A percentile compares a stretch with the other conserved stretches of the same genome.
Evolutionary conservation across 1,140 invertebrate species (phyloP).

Genomic region (Conopomorpha cramerella): DNA sequence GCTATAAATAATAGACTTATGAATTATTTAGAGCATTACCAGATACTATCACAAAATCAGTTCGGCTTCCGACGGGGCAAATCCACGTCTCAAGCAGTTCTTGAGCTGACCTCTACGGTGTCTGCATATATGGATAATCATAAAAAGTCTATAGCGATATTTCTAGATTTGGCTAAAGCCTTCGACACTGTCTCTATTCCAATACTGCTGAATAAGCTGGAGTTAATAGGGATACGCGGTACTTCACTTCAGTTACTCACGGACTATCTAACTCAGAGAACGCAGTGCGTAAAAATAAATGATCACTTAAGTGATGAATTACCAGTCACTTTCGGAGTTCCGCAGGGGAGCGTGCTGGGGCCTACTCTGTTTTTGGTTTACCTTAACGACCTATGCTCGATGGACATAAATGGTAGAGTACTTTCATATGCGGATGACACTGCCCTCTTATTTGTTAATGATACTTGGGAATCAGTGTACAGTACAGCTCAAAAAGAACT

Average conservation of each 20-base stretch:
- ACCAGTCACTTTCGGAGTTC: not conserved
- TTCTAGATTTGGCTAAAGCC: not conserved
- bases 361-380: not conserved
- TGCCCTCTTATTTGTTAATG: not conserved
- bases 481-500: not conserved
- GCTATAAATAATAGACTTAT: not conserved
- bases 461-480: not conserved
- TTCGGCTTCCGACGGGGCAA: not conserved
- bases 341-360: not conserved
- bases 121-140: not conserved
- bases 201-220: not conserved
- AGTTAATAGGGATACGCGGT: not conserved
- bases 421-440: not conserved
- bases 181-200: not conserved
- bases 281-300: not conserved
- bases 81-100: not conserved
- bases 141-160: not conserved
- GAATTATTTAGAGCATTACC: not conserved
- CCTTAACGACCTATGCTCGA: not conserved
- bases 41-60: not conserved
- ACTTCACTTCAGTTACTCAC: not conserved
- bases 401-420: not conserved
- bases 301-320: not conserved
- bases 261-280: not conserved
- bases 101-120: not conserved